A percentile compares a stretch with the other conserved stretches of the same genome.
Evolutionary conservation across 2,797 vertebrate species (phyloP).

Genomic region (Stomatorhinus walkeri): DNA sequence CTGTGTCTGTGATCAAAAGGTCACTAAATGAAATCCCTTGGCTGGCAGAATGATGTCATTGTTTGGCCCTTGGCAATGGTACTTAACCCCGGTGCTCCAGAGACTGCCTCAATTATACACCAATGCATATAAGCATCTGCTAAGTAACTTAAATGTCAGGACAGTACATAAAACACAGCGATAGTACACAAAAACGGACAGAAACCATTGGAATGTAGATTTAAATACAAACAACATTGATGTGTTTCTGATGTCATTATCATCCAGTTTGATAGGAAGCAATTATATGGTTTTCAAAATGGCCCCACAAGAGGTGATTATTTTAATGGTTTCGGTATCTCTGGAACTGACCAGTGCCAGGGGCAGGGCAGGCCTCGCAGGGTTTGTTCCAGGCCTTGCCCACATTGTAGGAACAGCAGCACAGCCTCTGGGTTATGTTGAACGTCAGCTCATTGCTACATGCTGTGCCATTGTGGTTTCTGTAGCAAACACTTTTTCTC

Average conservation of each 20-base stretch:
- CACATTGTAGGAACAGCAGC: constrained; percentile 73
- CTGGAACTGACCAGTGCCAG: constrained; percentile 46
- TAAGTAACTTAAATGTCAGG: background rate
- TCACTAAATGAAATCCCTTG: background rate
- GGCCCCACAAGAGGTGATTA: background rate
- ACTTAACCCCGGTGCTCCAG: background rate
- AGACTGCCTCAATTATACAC: background rate
- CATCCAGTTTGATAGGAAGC: background rate
- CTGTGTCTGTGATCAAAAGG: background rate
- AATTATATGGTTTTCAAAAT: background rate
- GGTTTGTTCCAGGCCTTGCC: constrained; percentile 78
- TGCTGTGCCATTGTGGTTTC: constrained; percentile 64
- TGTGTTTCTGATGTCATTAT: background rate
- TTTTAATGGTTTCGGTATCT: background rate
- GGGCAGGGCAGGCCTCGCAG: constrained; percentile 64
- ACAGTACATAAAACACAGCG: background rate
- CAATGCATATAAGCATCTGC: background rate
- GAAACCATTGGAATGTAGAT: background rate
- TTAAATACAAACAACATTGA: background rate
- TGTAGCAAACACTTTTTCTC: constrained; percentile 75
- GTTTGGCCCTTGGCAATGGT: background rate
- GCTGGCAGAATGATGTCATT: background rate
- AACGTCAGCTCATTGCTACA: constrained; percentile 74
- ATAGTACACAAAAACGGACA: background rate
- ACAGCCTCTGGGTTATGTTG: constrained; percentile 71